A percentile compares a stretch with the other conserved stretches of the same genome.
These are phyloP conservation scores for Nebria brevicollis DNA, from an alignment of 2,888 invertebrate genomes.

Conservation along the genomic window DNA sequence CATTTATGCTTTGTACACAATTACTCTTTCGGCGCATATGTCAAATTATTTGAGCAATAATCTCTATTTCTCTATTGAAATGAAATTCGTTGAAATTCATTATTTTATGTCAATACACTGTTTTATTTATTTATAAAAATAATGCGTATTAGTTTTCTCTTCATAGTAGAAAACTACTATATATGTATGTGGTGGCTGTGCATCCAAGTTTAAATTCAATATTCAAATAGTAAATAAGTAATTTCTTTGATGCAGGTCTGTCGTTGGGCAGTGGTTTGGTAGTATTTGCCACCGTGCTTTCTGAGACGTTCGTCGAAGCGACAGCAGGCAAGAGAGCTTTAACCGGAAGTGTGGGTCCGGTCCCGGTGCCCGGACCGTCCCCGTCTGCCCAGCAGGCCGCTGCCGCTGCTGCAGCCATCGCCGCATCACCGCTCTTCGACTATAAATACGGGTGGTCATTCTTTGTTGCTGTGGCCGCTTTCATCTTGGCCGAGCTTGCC, in stretches of 20 bases:
- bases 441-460: constrained; percentile 74
- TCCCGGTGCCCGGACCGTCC: constrained; percentile 22
- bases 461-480: constrained; percentile 69
- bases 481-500: constrained; percentile 69
- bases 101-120: too few species aligned
- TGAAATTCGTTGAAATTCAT: too few species aligned
- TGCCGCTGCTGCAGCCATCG: constrained; percentile 51
- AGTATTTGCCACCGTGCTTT: constrained; percentile 70
- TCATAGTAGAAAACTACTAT: too few species aligned
- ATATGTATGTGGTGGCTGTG: not conserved
- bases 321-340: constrained; percentile 59
- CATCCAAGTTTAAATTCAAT: not conserved
- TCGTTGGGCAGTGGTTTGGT: constrained; percentile 70
- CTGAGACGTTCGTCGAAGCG: constrained; percentile 68
- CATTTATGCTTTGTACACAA: not conserved
- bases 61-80: not conserved
- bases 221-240: not conserved
- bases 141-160: too few species aligned
- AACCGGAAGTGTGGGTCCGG: constrained; percentile 36
- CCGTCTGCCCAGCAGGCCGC: constrained; percentile 10
- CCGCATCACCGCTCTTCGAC: constrained; percentile 58
- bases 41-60: not conserved
- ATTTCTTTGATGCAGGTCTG: constrained; percentile 64
- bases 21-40: not conserved
- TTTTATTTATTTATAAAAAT: too few species aligned